Evolutionary conservation across 1,140 invertebrate genomes (phyloP).

Genomic region (Amyelois transitella): DNA sequence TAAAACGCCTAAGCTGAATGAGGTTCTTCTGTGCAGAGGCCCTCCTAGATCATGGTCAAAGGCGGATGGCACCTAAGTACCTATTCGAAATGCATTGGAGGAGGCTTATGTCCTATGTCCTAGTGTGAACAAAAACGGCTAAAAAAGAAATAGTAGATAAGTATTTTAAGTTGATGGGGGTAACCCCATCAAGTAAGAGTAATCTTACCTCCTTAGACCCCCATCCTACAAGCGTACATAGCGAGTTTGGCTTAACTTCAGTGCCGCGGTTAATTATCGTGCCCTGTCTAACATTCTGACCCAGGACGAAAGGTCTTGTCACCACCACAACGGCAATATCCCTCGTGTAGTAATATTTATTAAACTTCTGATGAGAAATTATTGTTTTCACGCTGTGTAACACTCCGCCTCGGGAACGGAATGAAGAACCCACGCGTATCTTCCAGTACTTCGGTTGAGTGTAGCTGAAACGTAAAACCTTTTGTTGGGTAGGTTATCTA

Average conservation of each 20-base stretch:
- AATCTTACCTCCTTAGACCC: constrained; percentile 49
- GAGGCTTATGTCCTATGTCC: too few species aligned
- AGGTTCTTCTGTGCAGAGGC: too few species aligned
- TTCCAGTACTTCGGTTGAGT: constrained; percentile 47
- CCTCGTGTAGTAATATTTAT: constrained; percentile 50
- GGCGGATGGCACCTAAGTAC: too few species aligned
- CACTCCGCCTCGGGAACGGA: constrained; percentile 39
- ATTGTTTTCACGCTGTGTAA: constrained; percentile 47
- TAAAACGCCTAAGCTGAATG: too few species aligned
- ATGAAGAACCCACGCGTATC: constrained; percentile 53
- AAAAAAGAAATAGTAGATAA: too few species aligned
- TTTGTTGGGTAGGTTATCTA: neutral
- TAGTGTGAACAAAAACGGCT: too few species aligned
- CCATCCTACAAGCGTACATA: constrained; percentile 51
- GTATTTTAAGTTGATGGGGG: too few species aligned
- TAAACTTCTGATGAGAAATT: constrained; percentile 44
- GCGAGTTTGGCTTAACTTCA: constrained; percentile 36
- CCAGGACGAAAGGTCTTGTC: constrained; percentile 34
- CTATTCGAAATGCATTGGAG: too few species aligned
- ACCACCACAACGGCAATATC: constrained; percentile 52
- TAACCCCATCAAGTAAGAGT: too few species aligned
- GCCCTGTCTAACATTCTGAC: constrained; percentile 39
- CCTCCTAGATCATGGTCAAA: too few species aligned
- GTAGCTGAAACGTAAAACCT: constrained; percentile 34
- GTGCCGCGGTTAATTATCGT: constrained; percentile 44